phyloP scores from a whole-genome alignment of 37 sponge, comb jelly and placozoan species.

The Hexactinellida sp. region DNA sequence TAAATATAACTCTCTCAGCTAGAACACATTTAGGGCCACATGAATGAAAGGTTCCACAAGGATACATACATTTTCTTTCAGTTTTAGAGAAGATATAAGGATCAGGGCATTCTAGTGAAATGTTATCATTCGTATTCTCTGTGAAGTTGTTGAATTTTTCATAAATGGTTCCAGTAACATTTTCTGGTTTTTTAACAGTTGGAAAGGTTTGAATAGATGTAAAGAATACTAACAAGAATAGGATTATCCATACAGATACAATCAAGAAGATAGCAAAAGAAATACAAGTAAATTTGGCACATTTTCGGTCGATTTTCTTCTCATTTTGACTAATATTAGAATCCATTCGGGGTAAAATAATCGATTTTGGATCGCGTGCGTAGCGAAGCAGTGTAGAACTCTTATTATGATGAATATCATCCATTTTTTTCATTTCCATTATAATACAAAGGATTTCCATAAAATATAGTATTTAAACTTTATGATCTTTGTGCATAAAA shows the following conservation, averaged over 20 bases:
- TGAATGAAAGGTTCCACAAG: not conserved
- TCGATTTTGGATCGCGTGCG: not conserved
- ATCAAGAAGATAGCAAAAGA: not conserved
- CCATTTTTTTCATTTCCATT: too few species aligned
- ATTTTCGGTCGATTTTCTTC: not conserved
- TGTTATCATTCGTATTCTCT: not conserved
- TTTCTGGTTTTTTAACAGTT: not conserved
- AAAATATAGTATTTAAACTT: too few species aligned
- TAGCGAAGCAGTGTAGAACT: not conserved
- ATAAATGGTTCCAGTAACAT: not conserved
- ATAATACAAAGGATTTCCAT: too few species aligned
- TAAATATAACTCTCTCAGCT: not conserved
- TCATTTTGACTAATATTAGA: not conserved
- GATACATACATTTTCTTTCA: not conserved
- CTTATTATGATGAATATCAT: too few species aligned
- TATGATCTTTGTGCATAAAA: too few species aligned
- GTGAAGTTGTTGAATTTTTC: not conserved
- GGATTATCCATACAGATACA: not conserved
- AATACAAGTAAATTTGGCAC: not conserved
- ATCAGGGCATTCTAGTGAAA: not conserved
- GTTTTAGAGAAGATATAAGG: not conserved
- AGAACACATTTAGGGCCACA: not conserved
- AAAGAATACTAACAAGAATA: not conserved
- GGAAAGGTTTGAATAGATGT: not conserved
- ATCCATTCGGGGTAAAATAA: not conserved